A percentile compares a stretch with the other conserved stretches of the same genome.
Conservation (phyloP, 2,888 invertebrate species). For the Prionchulus punctatus region DNA sequence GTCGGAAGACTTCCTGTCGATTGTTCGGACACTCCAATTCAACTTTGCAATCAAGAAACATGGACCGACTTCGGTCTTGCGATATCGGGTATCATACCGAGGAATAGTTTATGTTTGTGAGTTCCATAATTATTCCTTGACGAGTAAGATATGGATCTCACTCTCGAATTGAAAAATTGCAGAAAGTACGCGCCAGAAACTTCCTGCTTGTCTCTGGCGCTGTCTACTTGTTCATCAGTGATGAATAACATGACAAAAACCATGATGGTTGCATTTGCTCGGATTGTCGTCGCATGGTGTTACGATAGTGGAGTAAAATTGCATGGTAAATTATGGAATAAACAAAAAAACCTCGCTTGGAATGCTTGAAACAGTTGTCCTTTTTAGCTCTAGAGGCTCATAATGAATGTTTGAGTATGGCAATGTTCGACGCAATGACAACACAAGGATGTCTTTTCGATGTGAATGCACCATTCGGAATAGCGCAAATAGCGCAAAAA, state of each 20-base stretch:
- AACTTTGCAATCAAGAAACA: slow-evolving; percentile 5
- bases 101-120: slow-evolving; percentile 4
- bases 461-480: neutral
- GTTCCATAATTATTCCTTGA: neutral
- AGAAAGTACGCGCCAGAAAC: slow-evolving; percentile 9
- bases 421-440: slow-evolving; percentile 1
- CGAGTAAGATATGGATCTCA: too few species aligned
- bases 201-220: slow-evolving; percentile 4
- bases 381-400: neutral
- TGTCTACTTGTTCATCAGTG: neutral
- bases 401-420: neutral
- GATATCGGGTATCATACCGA: slow-evolving; percentile 3
- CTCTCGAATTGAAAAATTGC: too few species aligned
- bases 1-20: too few species aligned
- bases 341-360: neutral
- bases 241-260: neutral
- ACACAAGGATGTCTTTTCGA: neutral
- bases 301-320: slow-evolving; percentile 8
- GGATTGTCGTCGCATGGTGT: slow-evolving; percentile 8
- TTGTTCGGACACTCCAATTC: neutral
- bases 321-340: neutral
- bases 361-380: neutral
- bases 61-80: slow-evolving; percentile 7
- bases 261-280: slow-evolving; percentile 8
- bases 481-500: neutral